phyloP scores from a whole-genome alignment of 2,113 vertebrate species.

The Tetrax tetrax region DNA sequence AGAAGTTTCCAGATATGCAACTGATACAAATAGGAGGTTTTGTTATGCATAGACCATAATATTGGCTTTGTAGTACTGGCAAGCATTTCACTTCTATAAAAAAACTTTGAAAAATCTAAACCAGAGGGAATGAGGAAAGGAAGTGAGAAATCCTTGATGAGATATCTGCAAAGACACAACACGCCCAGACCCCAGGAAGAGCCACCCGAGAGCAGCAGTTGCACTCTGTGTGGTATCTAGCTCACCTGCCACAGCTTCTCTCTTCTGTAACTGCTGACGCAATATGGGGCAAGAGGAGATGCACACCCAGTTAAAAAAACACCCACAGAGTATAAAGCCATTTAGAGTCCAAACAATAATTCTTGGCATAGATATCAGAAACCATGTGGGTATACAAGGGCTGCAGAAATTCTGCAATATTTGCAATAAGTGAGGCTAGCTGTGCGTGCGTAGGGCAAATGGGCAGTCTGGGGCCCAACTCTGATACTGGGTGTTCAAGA shows the following conservation, averaged over 20 bases:
- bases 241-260: not conserved
- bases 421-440: not conserved
- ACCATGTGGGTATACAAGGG: fast-evolving
- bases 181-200: not conserved
- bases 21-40: not conserved
- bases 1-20: not conserved
- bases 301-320: not conserved
- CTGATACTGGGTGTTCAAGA: fast-evolving
- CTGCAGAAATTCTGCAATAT: not conserved
- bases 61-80: not conserved
- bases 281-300: not conserved
- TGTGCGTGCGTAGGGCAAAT: not conserved
- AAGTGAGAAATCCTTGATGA: not conserved
- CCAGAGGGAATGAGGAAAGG: not conserved
- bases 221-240: not conserved
- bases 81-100: not conserved
- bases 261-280: not conserved
- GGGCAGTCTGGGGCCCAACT: not conserved
- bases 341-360: not conserved
- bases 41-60: too few species aligned
- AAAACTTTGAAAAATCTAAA: not conserved
- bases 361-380: not conserved
- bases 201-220: not conserved
- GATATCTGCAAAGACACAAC: not conserved
- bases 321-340: not conserved